phyloP scores from a whole-genome alignment of 2,797 vertebrate genomes.

The Falco rusticolus region DNA sequence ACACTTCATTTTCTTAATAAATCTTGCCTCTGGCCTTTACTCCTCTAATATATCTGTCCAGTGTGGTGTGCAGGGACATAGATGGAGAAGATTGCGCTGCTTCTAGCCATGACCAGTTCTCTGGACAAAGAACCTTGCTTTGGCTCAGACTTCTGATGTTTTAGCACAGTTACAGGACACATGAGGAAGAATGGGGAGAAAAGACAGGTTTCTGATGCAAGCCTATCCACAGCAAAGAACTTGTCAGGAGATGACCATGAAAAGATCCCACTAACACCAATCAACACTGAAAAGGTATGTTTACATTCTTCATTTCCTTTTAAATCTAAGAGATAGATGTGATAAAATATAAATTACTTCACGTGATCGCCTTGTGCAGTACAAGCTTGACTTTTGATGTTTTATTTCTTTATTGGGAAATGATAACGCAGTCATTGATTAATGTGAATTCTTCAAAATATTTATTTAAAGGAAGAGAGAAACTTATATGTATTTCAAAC shows the following conservation, averaged over 20 bases:
- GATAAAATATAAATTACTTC: background rate
- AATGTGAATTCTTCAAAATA: background rate
- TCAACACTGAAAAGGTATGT: background rate
- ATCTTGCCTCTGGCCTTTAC: background rate
- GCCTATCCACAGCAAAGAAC: background rate
- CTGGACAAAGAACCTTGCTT: background rate
- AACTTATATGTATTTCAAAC: background rate
- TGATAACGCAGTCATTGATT: background rate
- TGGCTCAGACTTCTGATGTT: background rate
- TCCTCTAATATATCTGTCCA: background rate
- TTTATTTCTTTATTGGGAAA: slow-evolving; percentile 13
- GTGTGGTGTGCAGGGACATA: background rate
- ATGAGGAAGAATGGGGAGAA: background rate
- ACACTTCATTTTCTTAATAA: background rate
- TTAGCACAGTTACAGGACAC: background rate
- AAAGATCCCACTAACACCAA: background rate
- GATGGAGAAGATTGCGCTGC: background rate
- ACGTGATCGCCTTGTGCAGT: background rate
- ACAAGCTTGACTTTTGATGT: background rate
- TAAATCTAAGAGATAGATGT: background rate
- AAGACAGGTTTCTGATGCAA: background rate
- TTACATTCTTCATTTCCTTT: background rate
- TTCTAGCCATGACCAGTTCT: background rate
- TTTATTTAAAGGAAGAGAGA: background rate
- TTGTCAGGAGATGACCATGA: background rate